Percentiles rank a stretch among this genome's conserved stretches.
These are phyloP conservation scores for Rugalucina vietnamica DNA, from an alignment of 2,888 invertebrate species.

Conservation along the genomic window DNA sequence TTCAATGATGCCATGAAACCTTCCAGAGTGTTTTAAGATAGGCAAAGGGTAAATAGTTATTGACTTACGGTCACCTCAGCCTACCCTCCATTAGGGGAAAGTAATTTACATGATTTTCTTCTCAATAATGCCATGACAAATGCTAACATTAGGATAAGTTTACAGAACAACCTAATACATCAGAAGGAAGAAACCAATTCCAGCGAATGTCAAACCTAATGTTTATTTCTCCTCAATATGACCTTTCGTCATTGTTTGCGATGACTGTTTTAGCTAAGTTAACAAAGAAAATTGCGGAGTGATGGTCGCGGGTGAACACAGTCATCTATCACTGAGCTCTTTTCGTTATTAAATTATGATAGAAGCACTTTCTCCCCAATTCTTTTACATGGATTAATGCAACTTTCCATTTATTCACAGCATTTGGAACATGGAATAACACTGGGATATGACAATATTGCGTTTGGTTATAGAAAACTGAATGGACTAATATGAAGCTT, in stretches of 20 bases:
- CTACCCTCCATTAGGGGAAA: constrained; percentile 8
- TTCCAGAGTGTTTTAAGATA: background rate
- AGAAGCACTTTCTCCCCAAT: too few species aligned
- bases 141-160: constrained; percentile 3
- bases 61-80: background rate
- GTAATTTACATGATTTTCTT: background rate
- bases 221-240: constrained; percentile 23
- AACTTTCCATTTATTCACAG: too few species aligned
- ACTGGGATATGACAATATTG: too few species aligned
- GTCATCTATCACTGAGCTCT: background rate
- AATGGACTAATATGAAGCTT: too few species aligned
- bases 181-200: constrained; percentile 49
- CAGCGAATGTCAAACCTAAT: constrained; percentile 45
- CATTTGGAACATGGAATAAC: too few species aligned
- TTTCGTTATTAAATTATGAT: constrained; percentile 10
- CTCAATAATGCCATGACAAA: constrained; percentile 4
- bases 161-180: constrained; percentile 18
- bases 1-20: too few species aligned
- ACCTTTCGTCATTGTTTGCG: constrained; percentile 15
- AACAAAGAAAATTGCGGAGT: background rate
- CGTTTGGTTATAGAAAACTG: too few species aligned
- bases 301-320: background rate
- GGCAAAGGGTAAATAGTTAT: background rate
- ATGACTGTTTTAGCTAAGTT: background rate
- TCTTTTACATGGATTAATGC: too few species aligned